phyloP scores from a whole-genome alignment of 2,888 invertebrate species.

The Lathronympha strigana region DNA sequence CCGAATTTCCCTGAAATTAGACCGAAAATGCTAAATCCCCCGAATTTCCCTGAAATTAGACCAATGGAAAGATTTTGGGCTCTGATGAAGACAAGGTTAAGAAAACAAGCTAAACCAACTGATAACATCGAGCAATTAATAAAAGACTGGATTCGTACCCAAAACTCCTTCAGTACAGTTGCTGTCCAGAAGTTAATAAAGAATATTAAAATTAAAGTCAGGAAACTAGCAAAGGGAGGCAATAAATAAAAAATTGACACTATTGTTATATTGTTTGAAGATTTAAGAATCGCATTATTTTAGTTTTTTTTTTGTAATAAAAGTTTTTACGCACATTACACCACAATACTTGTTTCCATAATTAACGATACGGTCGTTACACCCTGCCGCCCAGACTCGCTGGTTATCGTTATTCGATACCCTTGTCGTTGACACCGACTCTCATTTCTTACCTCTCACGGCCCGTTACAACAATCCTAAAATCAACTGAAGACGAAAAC shows the following conservation, averaged over 20 bases:
- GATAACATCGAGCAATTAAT: neutral
- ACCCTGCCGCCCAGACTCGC: conserved; percentile 17
- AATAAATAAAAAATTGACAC: neutral
- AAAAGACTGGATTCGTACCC: neutral
- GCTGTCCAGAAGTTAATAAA: neutral
- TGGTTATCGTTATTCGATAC: conserved; percentile 14
- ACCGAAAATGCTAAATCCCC: too few species aligned
- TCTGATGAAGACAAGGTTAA: too few species aligned
- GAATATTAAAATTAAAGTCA: neutral
- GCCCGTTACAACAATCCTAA: too few species aligned
- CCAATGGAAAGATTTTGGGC: too few species aligned
- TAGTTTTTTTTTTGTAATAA: neutral
- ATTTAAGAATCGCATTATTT: neutral
- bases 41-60: too few species aligned
- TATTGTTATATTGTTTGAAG: neutral
- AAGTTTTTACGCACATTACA: neutral
- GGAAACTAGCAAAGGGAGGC: neutral
- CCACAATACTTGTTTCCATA: neutral
- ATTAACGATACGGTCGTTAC: neutral
- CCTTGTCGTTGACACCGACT: too few species aligned
- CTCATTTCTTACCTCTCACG: too few species aligned
- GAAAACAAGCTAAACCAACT: too few species aligned
- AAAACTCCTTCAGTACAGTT: neutral
- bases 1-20: too few species aligned
- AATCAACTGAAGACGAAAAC: too few species aligned